These are phyloP conservation scores for Drosophila punjabiensis DNA, from an alignment of 1,140 invertebrate genomes.

Conservation along the genomic window DNA sequence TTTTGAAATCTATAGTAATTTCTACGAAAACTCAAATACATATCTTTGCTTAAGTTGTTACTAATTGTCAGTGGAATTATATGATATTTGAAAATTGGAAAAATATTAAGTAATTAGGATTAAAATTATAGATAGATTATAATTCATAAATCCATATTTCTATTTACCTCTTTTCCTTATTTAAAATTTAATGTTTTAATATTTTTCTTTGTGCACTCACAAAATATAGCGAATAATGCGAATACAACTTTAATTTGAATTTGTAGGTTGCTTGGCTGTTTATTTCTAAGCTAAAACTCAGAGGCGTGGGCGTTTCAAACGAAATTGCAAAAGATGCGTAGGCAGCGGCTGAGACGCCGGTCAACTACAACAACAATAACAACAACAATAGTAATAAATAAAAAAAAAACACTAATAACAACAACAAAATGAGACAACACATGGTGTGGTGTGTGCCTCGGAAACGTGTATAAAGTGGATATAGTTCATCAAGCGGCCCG, in stretches of 20 bases:
- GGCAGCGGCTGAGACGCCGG: slow-evolving; percentile 42
- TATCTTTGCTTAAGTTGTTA: not conserved
- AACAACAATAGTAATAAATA: not conserved
- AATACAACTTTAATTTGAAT: slow-evolving; percentile 70
- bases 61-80: not conserved
- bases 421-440: slow-evolving; percentile 9
- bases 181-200: no score
- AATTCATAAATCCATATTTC: not conserved
- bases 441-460: slow-evolving; percentile 14
- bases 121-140: not conserved
- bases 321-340: slow-evolving; percentile 83
- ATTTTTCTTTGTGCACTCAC: slow-evolving; percentile 14
- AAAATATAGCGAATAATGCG: slow-evolving; percentile 50
- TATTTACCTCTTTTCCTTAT: not conserved
- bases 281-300: slow-evolving; percentile 75
- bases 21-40: no score
- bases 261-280: slow-evolving; percentile 58
- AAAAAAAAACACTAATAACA: not conserved
- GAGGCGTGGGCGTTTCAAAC: slow-evolving; percentile 78
- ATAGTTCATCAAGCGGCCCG: slow-evolving; percentile 59
- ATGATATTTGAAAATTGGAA: not conserved
- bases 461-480: slow-evolving; percentile 48
- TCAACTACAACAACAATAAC: slow-evolving; percentile 16
- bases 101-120: not conserved
- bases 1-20: not conserved